A percentile compares a stretch with the other conserved stretches of the same genome.
These are phyloP conservation scores for Rallus limicola DNA, from an alignment of 2,113 vertebrate species.

Conservation along the genomic window DNA sequence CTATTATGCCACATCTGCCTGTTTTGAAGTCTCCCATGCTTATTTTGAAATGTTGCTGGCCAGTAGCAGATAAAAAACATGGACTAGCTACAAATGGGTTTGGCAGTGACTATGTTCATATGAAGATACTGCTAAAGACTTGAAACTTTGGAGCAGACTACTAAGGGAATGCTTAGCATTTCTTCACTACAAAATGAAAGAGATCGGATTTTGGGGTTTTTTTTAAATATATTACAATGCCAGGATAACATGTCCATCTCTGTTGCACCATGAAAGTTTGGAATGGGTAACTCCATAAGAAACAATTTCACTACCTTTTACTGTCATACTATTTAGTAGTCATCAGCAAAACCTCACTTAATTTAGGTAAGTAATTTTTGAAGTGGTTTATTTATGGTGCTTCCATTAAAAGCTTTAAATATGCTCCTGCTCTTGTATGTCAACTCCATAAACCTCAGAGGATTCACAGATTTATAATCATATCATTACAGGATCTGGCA, in stretches of 20 bases:
- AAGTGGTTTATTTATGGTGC: neutral
- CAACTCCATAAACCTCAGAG: neutral
- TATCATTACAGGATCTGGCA: neutral
- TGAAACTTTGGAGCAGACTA: neutral
- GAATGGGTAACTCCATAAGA: neutral
- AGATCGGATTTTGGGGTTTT: no score
- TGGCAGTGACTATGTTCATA: neutral
- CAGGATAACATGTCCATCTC: neutral
- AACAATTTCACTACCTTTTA: neutral
- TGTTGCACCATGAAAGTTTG: neutral
- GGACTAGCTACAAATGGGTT: neutral
- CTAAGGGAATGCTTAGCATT: neutral
- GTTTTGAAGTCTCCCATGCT: neutral
- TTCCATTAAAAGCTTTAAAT: neutral
- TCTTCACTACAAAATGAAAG: neutral
- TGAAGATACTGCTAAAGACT: neutral
- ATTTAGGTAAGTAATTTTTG: neutral
- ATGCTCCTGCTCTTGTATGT: neutral
- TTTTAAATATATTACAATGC: neutral
- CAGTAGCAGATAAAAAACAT: neutral
- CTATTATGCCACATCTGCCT: neutral
- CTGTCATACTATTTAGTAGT: neutral
- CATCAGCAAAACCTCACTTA: neutral
- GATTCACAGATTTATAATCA: neutral
- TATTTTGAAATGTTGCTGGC: neutral